Base-by-base conservation (phyloP, 2,113 vertebrate species). In the Plecturocebus donacophilus region DNA sequence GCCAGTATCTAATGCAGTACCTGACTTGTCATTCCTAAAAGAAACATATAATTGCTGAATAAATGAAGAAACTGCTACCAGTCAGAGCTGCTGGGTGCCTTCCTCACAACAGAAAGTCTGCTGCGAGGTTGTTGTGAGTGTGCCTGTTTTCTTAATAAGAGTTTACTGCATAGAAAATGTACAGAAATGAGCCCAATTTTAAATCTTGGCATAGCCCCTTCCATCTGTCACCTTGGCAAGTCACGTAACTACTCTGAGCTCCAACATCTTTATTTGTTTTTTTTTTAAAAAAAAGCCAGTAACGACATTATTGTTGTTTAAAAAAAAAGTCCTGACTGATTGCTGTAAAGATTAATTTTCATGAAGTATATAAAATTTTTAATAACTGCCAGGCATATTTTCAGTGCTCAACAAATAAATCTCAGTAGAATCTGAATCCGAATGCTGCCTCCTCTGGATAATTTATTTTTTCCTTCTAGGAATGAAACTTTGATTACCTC, bases 401-500 rank as follows among this genome's bases (percentile, higher is more conserved):
- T 76, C 25, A n/a, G 1, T 56, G 17, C 25, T 54, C 20, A 35
- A 58, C 58, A 66, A 76, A 71, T 80, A 70, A 40, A 42, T 27
- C 11, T 64, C 76, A 38, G 17, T 17, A 38, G 56, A 38, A 76
- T 66, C 73, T 42, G 35, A 64, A 93, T 32, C 80, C 6, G 16
- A 76, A 85, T 25, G 38, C 8, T 42, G 38, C 47, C 16, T 84
- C 73, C 16, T 90, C 35, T 61, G 45, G 47, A 82, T 19, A 89
- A 94, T 88, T 76, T 92, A 30, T 80, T 61, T 73, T 89, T 84
- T 88, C 38, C 54, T 84, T 80, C 54, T 10, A 84, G 42, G 17
- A 93, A 54, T 13, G 92, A 17, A 90, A 19, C 1, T 71, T 97
- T 10, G 25, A 80, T 87, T 64, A 32, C 19, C 47, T 87, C 40